Evolutionary conservation across 2,113 vertebrate species (phyloP), one percentile per base, ranked within the genome.

Genomic region (Bubo bubo): DNA sequence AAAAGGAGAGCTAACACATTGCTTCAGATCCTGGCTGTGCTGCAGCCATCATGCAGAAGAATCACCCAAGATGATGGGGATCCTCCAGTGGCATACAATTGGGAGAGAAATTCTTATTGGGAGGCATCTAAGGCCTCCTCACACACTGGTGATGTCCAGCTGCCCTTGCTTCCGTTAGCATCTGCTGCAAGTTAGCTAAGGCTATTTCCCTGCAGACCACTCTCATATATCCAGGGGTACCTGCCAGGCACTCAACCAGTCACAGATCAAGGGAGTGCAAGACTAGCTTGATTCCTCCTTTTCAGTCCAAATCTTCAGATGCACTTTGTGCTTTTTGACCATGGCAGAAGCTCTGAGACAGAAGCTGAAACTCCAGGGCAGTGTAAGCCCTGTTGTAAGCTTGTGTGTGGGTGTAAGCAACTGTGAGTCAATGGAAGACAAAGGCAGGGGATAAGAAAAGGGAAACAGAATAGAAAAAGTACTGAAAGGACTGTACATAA

Each of bases 381-480:
- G 53, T 6, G 7, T 28, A 58, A 59, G 55, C 34, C 14, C 34
- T 11, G 21, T 9, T 22, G 6, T 50, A 86, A 84, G 34, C 35
- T 39, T 27, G 13, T 11, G 9, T 0, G 3, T 34, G 39, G 18
- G 37, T 50, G 9, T 60, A 43, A 67, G 43, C 0, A 0, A 26
- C 28, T n/a, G 34, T 8, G 9, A 24, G 39, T 85, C 76, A 66
- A 39, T 41, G 74, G 49, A 34, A 88, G 53, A 73, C 19, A 72
- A 86, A 91, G 66, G 52, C 30, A 67, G 28, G 9, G 35, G 16
- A 45, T 28, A n/a, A 87, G 43, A 80, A 91, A 80, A 76, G 3
- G 8, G 35, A 75, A 90, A 67, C 8, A 8, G 35, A 84, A 56
- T 7, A 68, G 34, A 52, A 89, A 68, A 55, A 37, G 8, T 7